phyloP scores from a whole-genome alignment of 2,888 invertebrate genomes.

The Meghimatium bilineatum region DNA sequence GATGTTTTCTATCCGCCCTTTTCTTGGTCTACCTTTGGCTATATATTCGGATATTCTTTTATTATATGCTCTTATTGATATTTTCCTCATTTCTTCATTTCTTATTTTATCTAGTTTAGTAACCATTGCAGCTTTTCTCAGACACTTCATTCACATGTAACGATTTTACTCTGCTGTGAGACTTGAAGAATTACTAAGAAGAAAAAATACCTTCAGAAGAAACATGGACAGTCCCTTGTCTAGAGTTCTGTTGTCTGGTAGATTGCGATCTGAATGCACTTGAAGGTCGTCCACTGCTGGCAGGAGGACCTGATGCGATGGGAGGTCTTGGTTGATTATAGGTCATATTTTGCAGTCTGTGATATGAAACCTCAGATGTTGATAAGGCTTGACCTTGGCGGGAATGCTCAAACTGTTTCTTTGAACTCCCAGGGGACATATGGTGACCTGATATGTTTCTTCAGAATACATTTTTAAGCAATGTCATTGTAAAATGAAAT shows the following conservation, averaged over 20 bases:
- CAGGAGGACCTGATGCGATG: constrained; percentile 17
- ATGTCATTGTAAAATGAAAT: no score
- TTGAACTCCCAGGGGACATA: neutral
- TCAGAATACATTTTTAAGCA: no score
- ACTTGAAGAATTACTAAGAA: no score
- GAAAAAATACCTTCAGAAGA: constrained; percentile 13
- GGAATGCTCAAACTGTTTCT: neutral
- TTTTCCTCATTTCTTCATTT: no score
- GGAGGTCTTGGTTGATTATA: constrained; percentile 40
- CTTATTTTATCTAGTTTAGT: no score
- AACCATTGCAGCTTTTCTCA: no score
- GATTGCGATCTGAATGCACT: constrained; percentile 17
- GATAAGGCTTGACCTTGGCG: neutral
- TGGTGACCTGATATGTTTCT: neutral
- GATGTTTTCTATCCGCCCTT: no score
- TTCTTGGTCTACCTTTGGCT: no score
- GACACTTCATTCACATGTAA: no score
- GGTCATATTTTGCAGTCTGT: constrained; percentile 1
- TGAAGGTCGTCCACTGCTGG: constrained; percentile 18
- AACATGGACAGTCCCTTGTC: neutral
- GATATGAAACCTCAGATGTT: constrained; percentile 12
- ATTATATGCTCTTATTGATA: no score
- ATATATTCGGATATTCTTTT: no score
- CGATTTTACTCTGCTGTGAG: no score
- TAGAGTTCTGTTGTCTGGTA: neutral